phyloP scores from a whole-genome alignment of 23 tunicate species.

The Phallusia fumigata region DNA sequence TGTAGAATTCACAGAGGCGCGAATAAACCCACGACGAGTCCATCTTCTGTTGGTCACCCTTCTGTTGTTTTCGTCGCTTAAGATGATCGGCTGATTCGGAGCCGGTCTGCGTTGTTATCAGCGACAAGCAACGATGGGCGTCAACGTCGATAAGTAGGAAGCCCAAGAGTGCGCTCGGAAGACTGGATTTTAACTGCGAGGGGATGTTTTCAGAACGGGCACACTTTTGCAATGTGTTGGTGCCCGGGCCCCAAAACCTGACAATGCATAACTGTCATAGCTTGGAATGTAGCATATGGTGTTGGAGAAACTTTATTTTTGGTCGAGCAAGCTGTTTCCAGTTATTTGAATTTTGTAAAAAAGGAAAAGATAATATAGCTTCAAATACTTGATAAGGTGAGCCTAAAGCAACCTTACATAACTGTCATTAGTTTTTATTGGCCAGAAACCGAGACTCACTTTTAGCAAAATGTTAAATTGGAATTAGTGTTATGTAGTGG shows the following conservation, averaged over 20 bases:
- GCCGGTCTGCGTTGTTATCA: conserved; percentile 15
- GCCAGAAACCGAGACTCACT: too few species aligned
- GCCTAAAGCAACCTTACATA: too few species aligned
- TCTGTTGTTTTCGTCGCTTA: conserved; percentile 50
- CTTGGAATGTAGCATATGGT: too few species aligned
- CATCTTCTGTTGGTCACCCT: neutral
- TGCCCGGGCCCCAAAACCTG: conserved; percentile 86
- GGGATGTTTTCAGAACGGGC: conserved; percentile 41
- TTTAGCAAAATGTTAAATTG: too few species aligned
- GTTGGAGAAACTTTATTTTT: too few species aligned
- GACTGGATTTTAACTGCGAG: conserved; percentile 5
- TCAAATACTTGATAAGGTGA: too few species aligned
- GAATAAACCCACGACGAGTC: conserved; percentile 37
- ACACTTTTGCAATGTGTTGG: conserved; percentile 65
- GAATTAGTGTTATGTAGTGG: too few species aligned
- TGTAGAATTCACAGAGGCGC: conserved; percentile 41
- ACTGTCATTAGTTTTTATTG: too few species aligned
- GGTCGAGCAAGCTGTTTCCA: too few species aligned
- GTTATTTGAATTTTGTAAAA: too few species aligned
- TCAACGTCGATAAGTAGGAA: conserved; percentile 65
- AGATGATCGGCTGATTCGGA: neutral
- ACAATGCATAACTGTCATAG: too few species aligned
- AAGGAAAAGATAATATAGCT: too few species aligned
- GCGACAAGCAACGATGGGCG: conserved; percentile 32
- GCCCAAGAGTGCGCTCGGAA: conserved; percentile 66